Evolutionary conservation across 2,113 vertebrate species (phyloP), one percentile per base, ranked within the genome.

Genomic region (Garra rufa): DNA sequence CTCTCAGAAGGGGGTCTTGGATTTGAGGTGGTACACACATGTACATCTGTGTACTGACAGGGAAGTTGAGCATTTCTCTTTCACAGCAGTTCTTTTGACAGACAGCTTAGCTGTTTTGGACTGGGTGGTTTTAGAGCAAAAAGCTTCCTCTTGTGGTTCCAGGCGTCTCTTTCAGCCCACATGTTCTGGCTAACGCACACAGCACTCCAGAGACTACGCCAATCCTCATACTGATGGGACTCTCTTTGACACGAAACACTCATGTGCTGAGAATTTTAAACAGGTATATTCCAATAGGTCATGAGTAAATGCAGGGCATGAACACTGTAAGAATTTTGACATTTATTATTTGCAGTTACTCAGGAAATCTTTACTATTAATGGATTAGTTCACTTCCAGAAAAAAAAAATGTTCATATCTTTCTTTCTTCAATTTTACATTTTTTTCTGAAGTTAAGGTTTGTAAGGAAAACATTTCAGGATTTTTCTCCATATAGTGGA

Each of bases 21-120:
- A 63, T 46, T 63, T 79, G 57, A 79, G 57, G 78, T 81, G 17
- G 61, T 67, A 48, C 38, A 80, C 59, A 81, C 61, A 67, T 81
- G 78, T 50, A 21, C 44, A 67, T 81, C 55, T 81, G 78, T 67
- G 43, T 48, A 43, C 57, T 79, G 57, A 65, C 55, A 65, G 4
- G 55, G 34, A 43, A 26, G 52, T 38, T 0, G 57, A 79, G 24
- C 34, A 9, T 79, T 79, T 79, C 44, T 67, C 41, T 19, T 34
- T 81, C 7, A 6, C 38, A 67, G 26, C 61, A n/a, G 19, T 34
- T 52, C 28, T 52, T 82, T 82, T 82, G 61, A 82, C 46, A 70
- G 79, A 70, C 79, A 82, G 65, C 21, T 82, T 19, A 34, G 78
- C 26, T 46, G 28, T 81, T 63, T 50, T 81, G 78, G 41, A 59